A percentile compares a stretch with the other conserved stretches of the same genome.
Evolutionary conservation across 2,888 invertebrate species (phyloP).

Genomic region (Myopa testacea): DNA sequence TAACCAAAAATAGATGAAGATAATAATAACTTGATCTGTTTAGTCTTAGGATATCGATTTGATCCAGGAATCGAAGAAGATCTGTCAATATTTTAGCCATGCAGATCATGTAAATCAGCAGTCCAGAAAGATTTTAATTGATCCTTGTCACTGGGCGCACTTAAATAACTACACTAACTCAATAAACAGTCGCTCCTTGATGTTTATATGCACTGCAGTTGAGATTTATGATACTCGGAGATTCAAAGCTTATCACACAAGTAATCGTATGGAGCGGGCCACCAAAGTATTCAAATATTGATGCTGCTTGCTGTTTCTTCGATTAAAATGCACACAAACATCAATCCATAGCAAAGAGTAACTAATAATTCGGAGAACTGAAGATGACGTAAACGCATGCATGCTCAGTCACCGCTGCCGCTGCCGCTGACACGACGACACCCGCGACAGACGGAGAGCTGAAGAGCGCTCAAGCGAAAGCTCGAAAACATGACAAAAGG

Average conservation of each 20-base stretch:
- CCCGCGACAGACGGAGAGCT: slow-evolving; percentile 44
- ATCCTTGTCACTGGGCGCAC: too few species aligned
- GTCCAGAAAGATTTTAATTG: too few species aligned
- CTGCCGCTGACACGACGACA: slow-evolving; percentile 46
- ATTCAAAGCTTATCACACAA: neutral
- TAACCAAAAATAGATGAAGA: too few species aligned
- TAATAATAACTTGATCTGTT: neutral
- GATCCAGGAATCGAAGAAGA: too few species aligned
- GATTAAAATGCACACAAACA: neutral
- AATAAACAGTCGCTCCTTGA: too few species aligned
- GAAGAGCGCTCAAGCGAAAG: slow-evolving; percentile 48
- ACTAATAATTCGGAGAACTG: slow-evolving; percentile 52
- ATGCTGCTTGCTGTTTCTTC: neutral
- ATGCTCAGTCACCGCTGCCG: slow-evolving; percentile 40
- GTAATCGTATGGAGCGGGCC: neutral
- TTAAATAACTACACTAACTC: too few species aligned
- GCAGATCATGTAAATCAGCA: too few species aligned
- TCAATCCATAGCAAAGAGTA: slow-evolving; percentile 7
- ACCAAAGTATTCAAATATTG: neutral
- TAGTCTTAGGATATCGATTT: too few species aligned
- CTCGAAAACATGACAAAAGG: slow-evolving; percentile 47
- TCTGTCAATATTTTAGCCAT: too few species aligned
- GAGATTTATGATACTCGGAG: too few species aligned
- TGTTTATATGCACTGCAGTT: too few species aligned
- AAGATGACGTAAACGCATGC: slow-evolving; percentile 53